These are phyloP conservation scores for Ophonus ardosiacus DNA, from an alignment of 2,888 invertebrate species.

Conservation along the genomic window DNA sequence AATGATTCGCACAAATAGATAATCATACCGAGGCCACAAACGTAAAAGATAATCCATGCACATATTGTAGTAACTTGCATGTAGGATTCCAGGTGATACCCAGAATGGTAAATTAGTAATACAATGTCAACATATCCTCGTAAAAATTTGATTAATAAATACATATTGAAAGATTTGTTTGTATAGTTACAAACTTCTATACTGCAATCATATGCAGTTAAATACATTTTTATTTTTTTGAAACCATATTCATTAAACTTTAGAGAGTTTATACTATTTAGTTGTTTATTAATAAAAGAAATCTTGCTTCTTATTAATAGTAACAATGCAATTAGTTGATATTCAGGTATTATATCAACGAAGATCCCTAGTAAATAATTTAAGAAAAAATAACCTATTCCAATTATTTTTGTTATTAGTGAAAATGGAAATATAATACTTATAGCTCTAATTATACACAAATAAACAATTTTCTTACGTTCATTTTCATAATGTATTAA, in stretches of 20 bases:
- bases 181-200: neutral
- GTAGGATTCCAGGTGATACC: neutral
- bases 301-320: neutral
- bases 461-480: neutral
- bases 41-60: too few relatives aligned
- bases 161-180: neutral
- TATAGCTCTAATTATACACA: neutral
- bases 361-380: neutral
- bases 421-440: neutral
- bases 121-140: neutral
- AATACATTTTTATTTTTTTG: neutral
- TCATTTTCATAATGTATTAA: neutral
- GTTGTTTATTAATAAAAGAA: neutral
- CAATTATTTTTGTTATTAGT: neutral
- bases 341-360: neutral
- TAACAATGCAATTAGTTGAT: neutral
- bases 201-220: neutral
- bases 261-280: neutral
- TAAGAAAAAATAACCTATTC: neutral
- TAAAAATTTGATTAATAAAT: neutral
- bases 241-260: neutral
- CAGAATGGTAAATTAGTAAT: neutral
- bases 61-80: too few relatives aligned
- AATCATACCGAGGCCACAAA: too few relatives aligned
- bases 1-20: too few relatives aligned